Base-by-base conservation (phyloP, 2,888 invertebrate genomes). In the Megastigmus dorsalis region DNA sequence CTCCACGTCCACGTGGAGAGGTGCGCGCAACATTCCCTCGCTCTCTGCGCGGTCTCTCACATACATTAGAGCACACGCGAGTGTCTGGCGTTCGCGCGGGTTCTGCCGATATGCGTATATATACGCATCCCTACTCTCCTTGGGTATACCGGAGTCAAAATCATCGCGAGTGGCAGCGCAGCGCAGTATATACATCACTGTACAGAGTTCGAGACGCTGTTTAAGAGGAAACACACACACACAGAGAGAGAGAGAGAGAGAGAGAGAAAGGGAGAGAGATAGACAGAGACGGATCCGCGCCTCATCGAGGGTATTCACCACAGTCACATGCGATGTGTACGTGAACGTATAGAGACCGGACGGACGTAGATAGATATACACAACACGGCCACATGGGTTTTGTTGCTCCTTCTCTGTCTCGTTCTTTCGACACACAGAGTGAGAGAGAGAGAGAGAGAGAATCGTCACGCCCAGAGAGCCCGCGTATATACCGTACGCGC, bases 391-490 rank as follows among this genome's bases (percentile, higher is more conserved):
- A 28, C 28, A 41, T n/a, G 30, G 30, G 30, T 38, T 52, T 60
- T 20, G 62, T 18, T 18, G 30, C 23, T 36, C 62, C 18, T 15
- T n/a, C n/a, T n/a, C n/a, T n/a, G n/a, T n/a, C n/a, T n/a, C n/a
- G n/a, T n/a, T n/a, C n/a, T n/a, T n/a, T n/a, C n/a, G n/a, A n/a
- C n/a, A n/a, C n/a, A n/a, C n/a, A n/a, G n/a, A n/a, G n/a, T n/a
- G n/a, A n/a, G 28, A 5, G 28, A 1, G 13, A 10, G 10, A 1
- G n/a, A 26, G n/a, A 9, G 3, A 18, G 6, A 38, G 36, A 13
- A 30, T 52, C 60, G 69, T 69, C 69, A 69, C 69, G 69, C 60
- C 69, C 52, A 36, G 67, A 30, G 36, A 33, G 33, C 15, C 13
- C 55, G 33, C 28, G 38, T 26, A 15, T 30, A 2, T 20, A 5